Evolutionary conservation across 1,140 invertebrate species (phyloP), one percentile per base, ranked within the genome.

Genomic region (Anagrus nilaparvatae): DNA sequence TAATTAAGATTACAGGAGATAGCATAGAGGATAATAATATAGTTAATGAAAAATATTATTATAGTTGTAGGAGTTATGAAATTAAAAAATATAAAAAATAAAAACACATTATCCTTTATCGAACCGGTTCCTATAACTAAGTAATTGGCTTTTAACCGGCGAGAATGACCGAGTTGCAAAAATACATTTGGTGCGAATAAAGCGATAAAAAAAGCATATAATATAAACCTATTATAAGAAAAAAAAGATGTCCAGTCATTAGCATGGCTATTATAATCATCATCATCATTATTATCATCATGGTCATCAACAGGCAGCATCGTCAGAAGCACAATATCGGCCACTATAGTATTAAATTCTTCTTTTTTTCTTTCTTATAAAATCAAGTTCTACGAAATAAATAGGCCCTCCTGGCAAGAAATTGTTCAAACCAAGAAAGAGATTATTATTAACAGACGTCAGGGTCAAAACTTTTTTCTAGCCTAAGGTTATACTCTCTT

Each of bases 61-160:
- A n/a, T n/a, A n/a, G n/a, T n/a, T n/a, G n/a, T n/a, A n/a, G n/a
- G n/a, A n/a, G n/a, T n/a, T n/a, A 20, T 29, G 21, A 7, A 23
- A 9, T 28, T 33, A 13, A 21, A 31, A 27, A 20, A 20, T 14
- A 9, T 5, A 20, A 9, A 33, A 17, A 31, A 24, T 20, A 44
- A 40, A 14, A 30, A 44, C 30, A 44, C 24, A 28, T 44, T 44
- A 44, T 44, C 16, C 24, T 40, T 23, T 23, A 40, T 44, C 40
- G 32, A 19, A 21, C 31, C 39, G 17, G 43, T 42, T 25, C 34
- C 28, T 42, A 47, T 39, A 51, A 28, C 28, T 21, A 35, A 39
- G 46, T 55, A 53, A 58, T 55, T 50, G 54, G 48, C 51, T 55
- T 53, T 56, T 56, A 53, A 58, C 55, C 49, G 49, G 39, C 35